phyloP scores from a whole-genome alignment of 2,113 vertebrate genomes.

The Erythrolamprus reginae region DNA sequence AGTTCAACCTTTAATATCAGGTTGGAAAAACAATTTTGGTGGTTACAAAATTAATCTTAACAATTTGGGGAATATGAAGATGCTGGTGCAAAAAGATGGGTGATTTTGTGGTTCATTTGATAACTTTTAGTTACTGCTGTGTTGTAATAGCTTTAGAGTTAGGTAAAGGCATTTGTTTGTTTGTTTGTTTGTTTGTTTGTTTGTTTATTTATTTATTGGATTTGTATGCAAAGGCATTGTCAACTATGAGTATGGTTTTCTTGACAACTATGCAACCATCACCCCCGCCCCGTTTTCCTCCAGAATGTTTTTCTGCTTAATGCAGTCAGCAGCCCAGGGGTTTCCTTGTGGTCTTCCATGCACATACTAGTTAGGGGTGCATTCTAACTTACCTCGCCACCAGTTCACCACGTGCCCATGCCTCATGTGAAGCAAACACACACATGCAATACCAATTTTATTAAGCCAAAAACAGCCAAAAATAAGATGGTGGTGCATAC shows the following conservation, averaged over 20 bases:
- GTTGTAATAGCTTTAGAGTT: background rate
- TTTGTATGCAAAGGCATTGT: too few relatives aligned
- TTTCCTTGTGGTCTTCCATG: background rate
- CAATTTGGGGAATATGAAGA: background rate
- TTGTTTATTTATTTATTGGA: too few relatives aligned
- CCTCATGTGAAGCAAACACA: too few relatives aligned
- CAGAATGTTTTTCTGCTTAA: background rate
- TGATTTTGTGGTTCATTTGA: background rate
- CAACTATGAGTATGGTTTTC: background rate
- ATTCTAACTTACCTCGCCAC: too few relatives aligned
- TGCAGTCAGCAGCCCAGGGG: background rate
- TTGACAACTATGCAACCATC: background rate
- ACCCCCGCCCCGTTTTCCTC: background rate
- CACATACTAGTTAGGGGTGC: background rate
- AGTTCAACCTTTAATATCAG: background rate
- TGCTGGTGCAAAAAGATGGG: background rate
- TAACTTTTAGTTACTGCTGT: background rate
- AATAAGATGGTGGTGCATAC: too few relatives aligned
- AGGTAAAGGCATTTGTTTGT: too few relatives aligned
- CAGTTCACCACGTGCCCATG: too few relatives aligned
- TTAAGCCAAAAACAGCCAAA: too few relatives aligned
- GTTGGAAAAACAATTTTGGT: background rate
- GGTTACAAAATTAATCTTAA: background rate
- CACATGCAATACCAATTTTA: too few relatives aligned
- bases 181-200: too few relatives aligned